Base-by-base conservation (phyloP, 2,888 invertebrate species). In the Drosophila niveifrons region DNA sequence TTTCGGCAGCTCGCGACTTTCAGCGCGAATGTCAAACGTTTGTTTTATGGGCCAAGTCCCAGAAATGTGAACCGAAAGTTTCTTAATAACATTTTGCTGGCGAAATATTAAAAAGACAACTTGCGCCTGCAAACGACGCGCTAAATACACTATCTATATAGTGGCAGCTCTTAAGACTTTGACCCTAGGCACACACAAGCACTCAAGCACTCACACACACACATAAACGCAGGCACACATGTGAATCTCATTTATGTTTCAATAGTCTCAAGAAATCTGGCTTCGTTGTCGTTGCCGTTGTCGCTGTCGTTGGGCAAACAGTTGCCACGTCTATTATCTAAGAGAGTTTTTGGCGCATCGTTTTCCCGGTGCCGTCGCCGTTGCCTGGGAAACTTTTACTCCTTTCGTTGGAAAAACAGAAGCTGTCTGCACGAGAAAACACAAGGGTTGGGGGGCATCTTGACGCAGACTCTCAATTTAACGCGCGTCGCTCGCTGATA, bases 321-420 rank as follows among this genome's bases (percentile, higher is more conserved):
- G 75, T 82, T 85, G 77, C 80, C 85, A 82, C 80, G 82, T 82
- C 85, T 80, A 80, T 82, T 85, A 82, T 82, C 80, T 82, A 63
- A 67, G 75, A 74, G 76, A 74, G 76, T 71, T 72, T 74, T 70
- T 70, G 67, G 65, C 70, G 58, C 76, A 66, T 72, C 82, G 70
- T 72, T 66, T 23, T 47, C 67, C 72, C 34, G 47, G 52, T 52
- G 61, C 44, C 58, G 47, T 52, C 43, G 61, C 34, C 57, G 34
- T 55, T 76, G 69, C 62, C 62, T 63, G 47, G 61, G 63, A 65
- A 82, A 84, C 72, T 80, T 82, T 83, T 87, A 83, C 83, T 83
- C 83, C 83, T 83, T 83, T 83, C 78, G 70, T 23, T 6, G 15
- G 36, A 44, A 7, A 43, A 46, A 44, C 53, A 43, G 48, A n/a